Conservation (phyloP, 2,797 vertebrate species). For the Tokudaia muenninki region DNA sequence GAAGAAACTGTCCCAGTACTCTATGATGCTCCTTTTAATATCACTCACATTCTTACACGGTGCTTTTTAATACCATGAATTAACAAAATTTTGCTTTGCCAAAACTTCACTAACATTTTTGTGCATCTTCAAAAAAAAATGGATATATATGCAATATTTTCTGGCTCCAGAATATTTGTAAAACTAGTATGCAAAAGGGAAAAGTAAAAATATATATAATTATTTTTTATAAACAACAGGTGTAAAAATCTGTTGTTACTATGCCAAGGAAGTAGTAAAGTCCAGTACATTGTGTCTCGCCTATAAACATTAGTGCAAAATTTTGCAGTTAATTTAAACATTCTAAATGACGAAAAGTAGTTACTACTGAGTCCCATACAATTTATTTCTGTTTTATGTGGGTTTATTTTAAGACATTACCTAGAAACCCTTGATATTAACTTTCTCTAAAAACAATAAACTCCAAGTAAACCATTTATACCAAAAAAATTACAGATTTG, state of each 20-base stretch:
- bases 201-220: neutral
- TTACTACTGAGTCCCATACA: neutral
- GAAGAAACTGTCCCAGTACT: neutral
- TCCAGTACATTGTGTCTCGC: neutral
- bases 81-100: neutral
- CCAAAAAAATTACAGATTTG: slow-evolving; percentile 54
- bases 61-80: slow-evolving; percentile 21
- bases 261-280: slow-evolving; percentile 26
- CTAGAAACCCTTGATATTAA: neutral
- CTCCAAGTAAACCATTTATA: slow-evolving; percentile 38
- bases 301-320: slow-evolving; percentile 2
- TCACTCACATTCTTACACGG: neutral
- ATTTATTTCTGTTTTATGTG: slow-evolving; percentile 21
- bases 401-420: neutral
- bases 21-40: neutral
- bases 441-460: slow-evolving; percentile 45
- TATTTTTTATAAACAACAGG: slow-evolving; percentile 15
- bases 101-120: slow-evolving; percentile 19
- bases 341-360: slow-evolving; percentile 55
- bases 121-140: neutral
- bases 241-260: slow-evolving; percentile 33
- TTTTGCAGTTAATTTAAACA: slow-evolving; percentile 38
- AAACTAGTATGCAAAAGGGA: slow-evolving; percentile 28
- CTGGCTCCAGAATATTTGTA: slow-evolving; percentile 25
- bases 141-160: slow-evolving; percentile 17